These are phyloP conservation scores for Dufourea novaeangliae DNA, from an alignment of 1,140 invertebrate species.

Conservation along the genomic window DNA sequence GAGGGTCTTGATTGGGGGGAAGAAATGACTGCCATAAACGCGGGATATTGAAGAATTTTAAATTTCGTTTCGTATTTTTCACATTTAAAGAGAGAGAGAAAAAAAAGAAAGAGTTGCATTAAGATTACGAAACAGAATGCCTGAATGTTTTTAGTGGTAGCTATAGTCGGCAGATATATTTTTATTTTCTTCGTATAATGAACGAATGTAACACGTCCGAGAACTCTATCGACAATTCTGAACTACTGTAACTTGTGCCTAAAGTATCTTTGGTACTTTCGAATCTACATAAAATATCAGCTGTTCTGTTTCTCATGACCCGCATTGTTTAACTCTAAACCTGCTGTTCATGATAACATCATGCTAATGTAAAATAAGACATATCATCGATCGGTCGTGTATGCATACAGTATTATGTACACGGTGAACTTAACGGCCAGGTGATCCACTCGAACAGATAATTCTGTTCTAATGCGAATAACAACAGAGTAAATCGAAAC, in stretches of 20 bases:
- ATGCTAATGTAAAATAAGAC: background rate
- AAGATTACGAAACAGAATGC: background rate
- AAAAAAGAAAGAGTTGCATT: too few species aligned
- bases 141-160: too few species aligned
- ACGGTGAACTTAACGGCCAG: background rate
- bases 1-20: slow-evolving; percentile 90
- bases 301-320: background rate
- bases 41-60: slow-evolving; percentile 83
- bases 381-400: background rate
- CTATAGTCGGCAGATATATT: too few species aligned
- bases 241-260: too few species aligned
- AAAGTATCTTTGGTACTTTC: background rate
- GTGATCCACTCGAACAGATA: background rate
- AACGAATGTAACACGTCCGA: too few species aligned
- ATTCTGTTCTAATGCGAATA: slow-evolving; percentile 12
- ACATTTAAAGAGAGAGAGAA: background rate
- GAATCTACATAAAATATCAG: background rate
- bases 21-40: slow-evolving; percentile 92
- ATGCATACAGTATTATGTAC: background rate
- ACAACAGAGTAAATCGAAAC: background rate
- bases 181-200: too few species aligned
- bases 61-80: background rate
- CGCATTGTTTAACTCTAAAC: background rate
- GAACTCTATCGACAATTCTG: too few species aligned
- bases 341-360: background rate